Conservation (phyloP, 2,888 invertebrate species). For the Brenthis ino region DNA sequence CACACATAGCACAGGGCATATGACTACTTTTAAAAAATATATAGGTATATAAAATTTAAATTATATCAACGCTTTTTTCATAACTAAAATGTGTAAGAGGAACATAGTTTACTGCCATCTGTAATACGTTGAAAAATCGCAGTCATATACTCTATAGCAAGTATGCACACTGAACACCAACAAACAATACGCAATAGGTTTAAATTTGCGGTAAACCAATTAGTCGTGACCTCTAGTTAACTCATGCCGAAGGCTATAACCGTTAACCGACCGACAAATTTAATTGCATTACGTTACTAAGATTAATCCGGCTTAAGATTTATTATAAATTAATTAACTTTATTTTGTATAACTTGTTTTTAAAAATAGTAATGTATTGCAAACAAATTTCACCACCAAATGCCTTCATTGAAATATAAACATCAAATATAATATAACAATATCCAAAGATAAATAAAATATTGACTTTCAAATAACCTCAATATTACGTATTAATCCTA, state of each 20-base stretch:
- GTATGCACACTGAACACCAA: slow-evolving; percentile 79
- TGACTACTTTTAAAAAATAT: not conserved
- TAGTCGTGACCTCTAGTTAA: slow-evolving; percentile 63
- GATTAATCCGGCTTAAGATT: slow-evolving; percentile 9
- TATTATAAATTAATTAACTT: slow-evolving; percentile 1
- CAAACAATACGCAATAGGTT: slow-evolving; percentile 61
- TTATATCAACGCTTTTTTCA: not conserved
- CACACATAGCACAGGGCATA: slow-evolving; percentile 11
- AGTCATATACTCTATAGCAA: slow-evolving; percentile 39
- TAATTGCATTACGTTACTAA: slow-evolving; percentile 39
- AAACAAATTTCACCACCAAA: slow-evolving; percentile 53
- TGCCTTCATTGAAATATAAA: slow-evolving; percentile 56
- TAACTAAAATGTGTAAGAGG: slow-evolving; percentile 42
- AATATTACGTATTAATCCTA: no score
- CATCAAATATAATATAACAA: not conserved
- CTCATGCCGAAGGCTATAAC: slow-evolving; percentile 62
- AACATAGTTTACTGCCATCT: no score
- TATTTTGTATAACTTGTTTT: not conserved
- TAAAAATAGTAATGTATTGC: slow-evolving; percentile 36
- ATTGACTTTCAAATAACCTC: not conserved
- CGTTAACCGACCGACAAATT: slow-evolving; percentile 37
- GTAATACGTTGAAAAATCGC: slow-evolving; percentile 43
- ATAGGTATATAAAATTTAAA: not conserved
- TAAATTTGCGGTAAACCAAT: slow-evolving; percentile 51
- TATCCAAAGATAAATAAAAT: not conserved